Conservation (phyloP, 2,113 vertebrate species). For the Ameiurus melas region DNA sequence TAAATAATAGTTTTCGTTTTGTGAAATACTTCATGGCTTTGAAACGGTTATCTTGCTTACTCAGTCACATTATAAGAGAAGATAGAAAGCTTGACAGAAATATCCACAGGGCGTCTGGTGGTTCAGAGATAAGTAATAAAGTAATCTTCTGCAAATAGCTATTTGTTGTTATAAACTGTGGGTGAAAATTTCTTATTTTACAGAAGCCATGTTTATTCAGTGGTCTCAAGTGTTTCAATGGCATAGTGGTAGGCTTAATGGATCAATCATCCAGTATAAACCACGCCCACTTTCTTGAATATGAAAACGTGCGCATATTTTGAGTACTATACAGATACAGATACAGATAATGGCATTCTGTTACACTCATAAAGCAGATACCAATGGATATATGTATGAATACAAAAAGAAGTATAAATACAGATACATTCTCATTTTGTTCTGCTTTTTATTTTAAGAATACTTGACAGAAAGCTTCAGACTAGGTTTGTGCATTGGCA, state of each 20-base stretch:
- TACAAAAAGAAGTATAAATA: background rate
- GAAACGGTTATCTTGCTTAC: background rate
- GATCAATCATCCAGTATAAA: background rate
- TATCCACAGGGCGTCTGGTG: background rate
- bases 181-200: background rate
- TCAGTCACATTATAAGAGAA: background rate
- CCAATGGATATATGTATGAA: background rate
- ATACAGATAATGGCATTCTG: background rate
- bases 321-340: background rate
- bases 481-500: background rate
- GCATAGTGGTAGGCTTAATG: background rate
- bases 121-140: background rate
- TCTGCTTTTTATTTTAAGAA: background rate
- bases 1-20: background rate
- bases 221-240: background rate
- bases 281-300: background rate
- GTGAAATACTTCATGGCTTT: background rate
- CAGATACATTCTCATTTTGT: background rate
- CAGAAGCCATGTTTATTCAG: background rate
- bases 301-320: background rate
- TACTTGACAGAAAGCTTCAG: background rate
- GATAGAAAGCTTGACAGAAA: background rate
- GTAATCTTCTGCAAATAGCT: background rate
- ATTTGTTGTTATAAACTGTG: background rate
- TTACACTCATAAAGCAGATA: background rate